Base-by-base conservation (phyloP, 2,888 invertebrate species). In the Eupithecia pulchellata region DNA sequence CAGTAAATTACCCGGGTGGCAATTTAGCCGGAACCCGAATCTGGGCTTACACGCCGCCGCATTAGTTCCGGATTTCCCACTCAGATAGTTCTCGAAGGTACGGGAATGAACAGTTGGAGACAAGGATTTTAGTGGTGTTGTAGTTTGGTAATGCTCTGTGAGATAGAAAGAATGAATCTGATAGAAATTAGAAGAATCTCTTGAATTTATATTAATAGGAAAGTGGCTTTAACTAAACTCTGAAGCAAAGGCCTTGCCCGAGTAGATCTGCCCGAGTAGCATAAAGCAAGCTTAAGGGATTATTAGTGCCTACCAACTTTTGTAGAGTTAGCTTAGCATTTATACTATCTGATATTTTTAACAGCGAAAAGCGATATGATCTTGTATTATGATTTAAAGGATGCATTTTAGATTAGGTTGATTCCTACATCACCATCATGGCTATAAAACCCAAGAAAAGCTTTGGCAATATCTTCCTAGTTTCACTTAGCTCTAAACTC, bases 1-100 rank as follows among this genome's bases (percentile, higher is more conserved):
- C 66, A 27, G 69, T 72, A 72, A 72, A 69, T 72, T 66, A 72
- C 63, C 66, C 66, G 69, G 68, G 52, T 13, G 65, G 72, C 69
- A 72, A 72, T 72, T 72, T 69, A 66, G 69, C 25, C 42, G 52
- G 65, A 36, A 58, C 36, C 66, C 68, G 66, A 72, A 72, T 66
- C 72, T 63, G 69, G 72, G 72, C 55, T 72, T 72, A 68, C 72
- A 72, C 20, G 57, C 17, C 66, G 57, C 66, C 66, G 72, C 68
- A 72, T 72, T 72, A 72, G 63, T 42, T 36, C 55, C 65, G 66
- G 66, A 69, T 69, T 72, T 66, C 32, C 30, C 66, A 64, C 61
- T 61, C n/a, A 61, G 61, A 61, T 61, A 61, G 64, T 52, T 66
- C 58, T 36, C 36, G 34, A 14, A 25, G 66, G 66, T 39, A 52